phyloP scores from a whole-genome alignment of 1,140 invertebrate genomes.

The Scaptodrosophila lebanonensis region DNA sequence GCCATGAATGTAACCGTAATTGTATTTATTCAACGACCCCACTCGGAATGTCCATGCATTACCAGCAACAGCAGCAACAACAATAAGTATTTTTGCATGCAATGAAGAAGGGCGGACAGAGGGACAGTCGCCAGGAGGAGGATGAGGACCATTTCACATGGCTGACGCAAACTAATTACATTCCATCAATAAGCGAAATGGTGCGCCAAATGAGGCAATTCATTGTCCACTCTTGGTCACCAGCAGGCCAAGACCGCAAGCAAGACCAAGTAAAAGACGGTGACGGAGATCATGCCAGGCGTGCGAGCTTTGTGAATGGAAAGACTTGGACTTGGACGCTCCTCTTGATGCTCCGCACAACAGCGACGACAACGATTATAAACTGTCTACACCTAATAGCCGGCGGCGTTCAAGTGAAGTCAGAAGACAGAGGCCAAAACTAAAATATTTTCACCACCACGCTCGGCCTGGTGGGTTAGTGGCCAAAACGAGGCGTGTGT shows the following conservation, averaged over 20 bases:
- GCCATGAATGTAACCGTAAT: too few species aligned
- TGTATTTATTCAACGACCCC: too few species aligned
- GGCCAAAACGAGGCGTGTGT: too few species aligned
- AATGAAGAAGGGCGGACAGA: constrained; percentile 13
- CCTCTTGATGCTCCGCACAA: constrained; percentile 53
- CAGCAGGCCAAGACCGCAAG: too few species aligned
- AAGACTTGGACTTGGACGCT: constrained; percentile 21
- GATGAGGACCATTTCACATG: constrained; percentile 7
- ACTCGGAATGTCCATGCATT: too few species aligned
- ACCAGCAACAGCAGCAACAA: too few species aligned
- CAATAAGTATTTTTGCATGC: too few species aligned
- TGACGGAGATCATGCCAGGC: not conserved
- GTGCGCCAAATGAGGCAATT: constrained; percentile 66
- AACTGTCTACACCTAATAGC: constrained; percentile 69
- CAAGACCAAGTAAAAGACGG: not conserved
- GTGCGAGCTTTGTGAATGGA: constrained; percentile 26
- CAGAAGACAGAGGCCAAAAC: too few species aligned
- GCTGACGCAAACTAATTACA: constrained; percentile 68
- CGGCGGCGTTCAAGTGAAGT: constrained; percentile 37
- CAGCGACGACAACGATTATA: constrained; percentile 68
- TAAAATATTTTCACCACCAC: too few species aligned
- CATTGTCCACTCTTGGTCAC: constrained; percentile 32
- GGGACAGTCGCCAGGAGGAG: not conserved
- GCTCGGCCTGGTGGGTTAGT: too few species aligned
- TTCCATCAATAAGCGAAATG: constrained; percentile 68